Conservation (phyloP, 1,140 invertebrate genomes). For the Linepithema humile region DNA sequence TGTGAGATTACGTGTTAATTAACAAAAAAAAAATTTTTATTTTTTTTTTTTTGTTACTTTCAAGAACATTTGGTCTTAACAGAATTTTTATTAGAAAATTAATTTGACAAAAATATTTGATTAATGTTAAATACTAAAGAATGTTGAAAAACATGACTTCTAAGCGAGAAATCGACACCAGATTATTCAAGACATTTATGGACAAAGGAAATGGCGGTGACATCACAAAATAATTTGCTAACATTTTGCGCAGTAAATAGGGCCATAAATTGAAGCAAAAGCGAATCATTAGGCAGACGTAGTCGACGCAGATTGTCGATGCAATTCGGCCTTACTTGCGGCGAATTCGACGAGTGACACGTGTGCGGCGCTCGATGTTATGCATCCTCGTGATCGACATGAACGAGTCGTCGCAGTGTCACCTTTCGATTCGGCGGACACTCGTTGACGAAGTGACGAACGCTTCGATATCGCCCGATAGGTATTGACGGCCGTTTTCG, state of each 20-base stretch:
- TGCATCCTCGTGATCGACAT: slow-evolving; percentile 35
- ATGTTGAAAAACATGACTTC: background rate
- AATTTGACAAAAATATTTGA: background rate
- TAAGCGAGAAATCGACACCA: background rate
- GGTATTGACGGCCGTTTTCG: slow-evolving; percentile 24
- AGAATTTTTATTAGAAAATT: background rate
- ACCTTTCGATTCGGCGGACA: slow-evolving; percentile 24
- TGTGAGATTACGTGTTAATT: background rate
- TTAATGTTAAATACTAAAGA: background rate
- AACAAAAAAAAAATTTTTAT: background rate
- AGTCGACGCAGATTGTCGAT: slow-evolving; percentile 11
- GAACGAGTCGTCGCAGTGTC: slow-evolving; percentile 35
- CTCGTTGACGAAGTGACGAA: slow-evolving; percentile 46
- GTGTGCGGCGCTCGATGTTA: slow-evolving; percentile 43
- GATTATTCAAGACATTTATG: background rate
- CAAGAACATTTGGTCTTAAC: background rate
- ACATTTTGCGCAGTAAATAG: background rate
- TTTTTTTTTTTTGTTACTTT: background rate
- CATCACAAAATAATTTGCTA: background rate
- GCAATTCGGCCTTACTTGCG: slow-evolving; percentile 1
- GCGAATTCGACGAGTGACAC: slow-evolving; percentile 39
- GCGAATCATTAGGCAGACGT: background rate
- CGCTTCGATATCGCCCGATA: background rate
- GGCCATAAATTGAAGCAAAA: background rate
- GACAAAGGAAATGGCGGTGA: background rate